These are phyloP conservation scores for Dryoscopus gambensis DNA, from an alignment of 2,113 vertebrate species.

Conservation along the genomic window DNA sequence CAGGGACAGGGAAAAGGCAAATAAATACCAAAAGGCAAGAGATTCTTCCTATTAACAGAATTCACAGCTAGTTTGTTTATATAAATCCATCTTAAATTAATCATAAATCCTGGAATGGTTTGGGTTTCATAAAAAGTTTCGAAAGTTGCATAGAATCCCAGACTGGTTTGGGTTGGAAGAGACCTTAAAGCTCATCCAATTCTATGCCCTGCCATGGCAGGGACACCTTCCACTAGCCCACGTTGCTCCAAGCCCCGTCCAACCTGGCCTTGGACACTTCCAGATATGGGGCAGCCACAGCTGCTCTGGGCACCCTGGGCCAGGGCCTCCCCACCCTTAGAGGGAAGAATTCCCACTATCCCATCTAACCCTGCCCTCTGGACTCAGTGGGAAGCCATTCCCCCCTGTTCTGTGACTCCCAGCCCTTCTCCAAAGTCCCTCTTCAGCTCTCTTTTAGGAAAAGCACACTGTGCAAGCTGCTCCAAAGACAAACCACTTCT, in stretches of 20 bases:
- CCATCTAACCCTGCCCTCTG: background rate
- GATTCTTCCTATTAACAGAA: background rate
- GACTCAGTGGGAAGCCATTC: background rate
- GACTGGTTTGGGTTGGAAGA: background rate
- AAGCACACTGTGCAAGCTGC: background rate
- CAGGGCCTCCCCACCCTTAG: background rate
- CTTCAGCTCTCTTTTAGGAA: background rate
- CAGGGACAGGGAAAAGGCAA: background rate
- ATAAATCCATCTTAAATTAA: background rate
- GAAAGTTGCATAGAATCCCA: background rate
- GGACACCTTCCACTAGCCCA: background rate
- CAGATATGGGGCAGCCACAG: background rate
- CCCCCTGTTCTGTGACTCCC: background rate
- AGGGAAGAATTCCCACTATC: background rate
- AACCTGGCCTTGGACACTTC: background rate
- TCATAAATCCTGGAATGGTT: background rate
- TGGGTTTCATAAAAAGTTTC: background rate
- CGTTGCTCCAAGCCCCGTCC: fast-evolving
- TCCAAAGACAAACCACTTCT: background rate
- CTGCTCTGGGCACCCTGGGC: background rate
- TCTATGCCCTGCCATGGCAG: background rate
- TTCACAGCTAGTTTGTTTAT: background rate
- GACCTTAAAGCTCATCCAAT: background rate
- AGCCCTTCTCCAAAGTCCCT: background rate
- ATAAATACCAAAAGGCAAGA: background rate